Percentiles rank a stretch among this genome's conserved stretches.
phyloP scores from a whole-genome alignment of 2,113 vertebrate genomes.

The Caracal caracal region DNA sequence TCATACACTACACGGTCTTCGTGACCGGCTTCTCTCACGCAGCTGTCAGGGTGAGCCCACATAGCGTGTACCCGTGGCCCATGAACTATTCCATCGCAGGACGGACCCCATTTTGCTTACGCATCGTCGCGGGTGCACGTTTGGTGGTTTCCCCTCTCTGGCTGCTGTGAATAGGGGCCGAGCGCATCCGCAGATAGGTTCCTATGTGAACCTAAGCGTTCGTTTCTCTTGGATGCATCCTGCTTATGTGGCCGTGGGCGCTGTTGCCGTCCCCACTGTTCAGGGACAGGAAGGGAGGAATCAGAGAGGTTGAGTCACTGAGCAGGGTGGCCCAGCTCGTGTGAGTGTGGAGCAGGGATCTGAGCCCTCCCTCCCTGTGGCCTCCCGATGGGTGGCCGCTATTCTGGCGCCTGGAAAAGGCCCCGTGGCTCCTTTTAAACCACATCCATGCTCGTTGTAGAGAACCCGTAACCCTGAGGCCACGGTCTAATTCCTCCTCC shows the following conservation, averaged over 20 bases:
- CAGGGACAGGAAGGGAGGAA: neutral
- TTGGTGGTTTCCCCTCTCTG: no score
- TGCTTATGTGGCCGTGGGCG: rapidly evolving
- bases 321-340: neutral
- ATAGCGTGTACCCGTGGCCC: no score
- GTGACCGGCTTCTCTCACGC: neutral
- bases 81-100: no score
- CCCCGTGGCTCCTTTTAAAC: rapidly evolving
- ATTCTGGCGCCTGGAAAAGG: neutral
- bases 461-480: neutral
- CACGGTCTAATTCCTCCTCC: neutral
- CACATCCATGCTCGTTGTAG: neutral
- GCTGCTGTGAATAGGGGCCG: neutral
- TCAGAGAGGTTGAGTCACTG: neutral
- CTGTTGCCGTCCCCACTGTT: neutral
- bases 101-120: no score
- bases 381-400: rapidly evolving
- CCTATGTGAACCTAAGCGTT: neutral
- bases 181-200: rapidly evolving
- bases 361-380: neutral
- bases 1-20: rapidly evolving
- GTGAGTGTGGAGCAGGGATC: no score
- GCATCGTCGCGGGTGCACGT: rapidly evolving
- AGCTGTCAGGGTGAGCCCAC: no score
- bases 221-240: neutral